Evolutionary conservation across 2,888 invertebrate genomes (phyloP).

Genomic region (Ophioninae sp.): DNA sequence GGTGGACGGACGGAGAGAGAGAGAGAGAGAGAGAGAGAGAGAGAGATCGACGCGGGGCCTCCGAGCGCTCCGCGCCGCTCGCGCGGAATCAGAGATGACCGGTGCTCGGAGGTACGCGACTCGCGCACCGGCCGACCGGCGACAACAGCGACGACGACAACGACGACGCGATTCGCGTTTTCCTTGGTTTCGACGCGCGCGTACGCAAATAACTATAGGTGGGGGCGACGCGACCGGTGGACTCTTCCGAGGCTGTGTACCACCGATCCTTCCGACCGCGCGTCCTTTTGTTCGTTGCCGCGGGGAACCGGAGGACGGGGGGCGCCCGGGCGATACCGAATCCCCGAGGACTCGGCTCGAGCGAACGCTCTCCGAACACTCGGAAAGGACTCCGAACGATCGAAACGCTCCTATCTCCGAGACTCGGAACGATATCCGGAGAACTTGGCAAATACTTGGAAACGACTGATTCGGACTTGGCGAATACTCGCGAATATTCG

Average conservation of each 20-base stretch:
- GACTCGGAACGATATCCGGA: too few species aligned
- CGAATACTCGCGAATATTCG: too few species aligned
- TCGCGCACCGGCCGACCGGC: slow-evolving; percentile 46
- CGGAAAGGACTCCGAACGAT: too few species aligned
- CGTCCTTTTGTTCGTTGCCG: slow-evolving; percentile 64
- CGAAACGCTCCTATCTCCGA: too few species aligned
- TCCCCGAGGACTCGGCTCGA: slow-evolving; percentile 22
- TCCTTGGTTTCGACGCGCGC: slow-evolving; percentile 45
- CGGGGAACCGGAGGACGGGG: too few species aligned
- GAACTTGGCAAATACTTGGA: too few species aligned
- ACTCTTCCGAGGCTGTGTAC: slow-evolving; percentile 58
- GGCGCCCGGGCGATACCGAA: not conserved
- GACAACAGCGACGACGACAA: slow-evolving; percentile 61
- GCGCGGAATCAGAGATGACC: slow-evolving; percentile 67
- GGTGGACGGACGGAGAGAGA: slow-evolving; percentile 61
- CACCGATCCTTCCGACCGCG: slow-evolving; percentile 57
- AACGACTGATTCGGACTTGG: too few species aligned
- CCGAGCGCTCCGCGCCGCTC: slow-evolving; percentile 15
- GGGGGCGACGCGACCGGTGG: slow-evolving; percentile 1
- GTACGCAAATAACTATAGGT: not conserved
- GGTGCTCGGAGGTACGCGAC: slow-evolving; percentile 66
- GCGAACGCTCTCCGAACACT: slow-evolving; percentile 7
- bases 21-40: too few species aligned
- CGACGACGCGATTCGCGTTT: slow-evolving; percentile 63
- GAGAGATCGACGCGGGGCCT: too few species aligned